Base-by-base conservation (phyloP, 2,888 invertebrate genomes). In the Clanis bilineata region DNA sequence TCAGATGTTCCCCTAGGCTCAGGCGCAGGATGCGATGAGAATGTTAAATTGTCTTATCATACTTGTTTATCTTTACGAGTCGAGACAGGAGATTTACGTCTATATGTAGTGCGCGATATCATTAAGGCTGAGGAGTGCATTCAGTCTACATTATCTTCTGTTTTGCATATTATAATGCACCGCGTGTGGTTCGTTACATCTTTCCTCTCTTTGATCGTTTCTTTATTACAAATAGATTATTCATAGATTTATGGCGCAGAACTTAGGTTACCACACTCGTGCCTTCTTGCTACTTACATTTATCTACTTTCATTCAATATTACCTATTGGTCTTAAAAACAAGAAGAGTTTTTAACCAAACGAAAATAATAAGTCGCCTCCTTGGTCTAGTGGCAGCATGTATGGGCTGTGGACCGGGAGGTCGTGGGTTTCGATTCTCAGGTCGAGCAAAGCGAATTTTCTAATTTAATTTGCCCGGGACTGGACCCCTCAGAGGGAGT, bases 1-100 rank as follows among this genome's bases (percentile, higher is more conserved):
- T 69, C 69, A 73, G 68, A 70, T 70, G 67, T 73, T 74, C 69
- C 68, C 66, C 68, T 62, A 68, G 63, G 64, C 63, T 54, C 57
- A 36, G 41, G 23, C 25, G 12, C 58, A 51, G 41, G 61, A 56
- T 63, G 62, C 62, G 63, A 69, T 67, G 61, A 63, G 67, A 73
- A 71, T 69, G 63, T 63, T 63, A 71, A 71, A 69, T 70, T 63
- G 62, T 63, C 64, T 64, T 70, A 73, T 77, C 72, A 61, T 64
- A 61, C 62, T 65, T 68, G 61, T 72, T 68, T 64, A 76, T 79
- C 76, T 77, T 75, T 70, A 75, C 59, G 61, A 62, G 64, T 60
- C 58, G 25, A 62, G 64, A 62, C 58, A 23, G 61, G 59, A 67
- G 65, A 69, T 66, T 67, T 64, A 62, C 60, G 61, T 58, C 23